Percentiles rank a stretch among this genome's conserved stretches.
Conservation (phyloP, 2,888 invertebrate species). For the Polyommatus icarus region DNA sequence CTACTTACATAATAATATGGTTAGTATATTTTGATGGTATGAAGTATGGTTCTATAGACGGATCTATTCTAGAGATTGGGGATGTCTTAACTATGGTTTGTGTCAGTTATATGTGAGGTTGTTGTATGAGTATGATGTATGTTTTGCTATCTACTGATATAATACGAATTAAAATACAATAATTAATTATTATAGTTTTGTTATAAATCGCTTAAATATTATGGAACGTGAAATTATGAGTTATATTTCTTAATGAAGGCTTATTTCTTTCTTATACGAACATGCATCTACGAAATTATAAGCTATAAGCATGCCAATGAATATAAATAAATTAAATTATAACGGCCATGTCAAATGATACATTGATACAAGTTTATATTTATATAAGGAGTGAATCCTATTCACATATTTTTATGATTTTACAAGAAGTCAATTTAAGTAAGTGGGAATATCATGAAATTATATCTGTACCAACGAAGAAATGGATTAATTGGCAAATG, state of each 20-base stretch:
- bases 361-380: constrained; percentile 3
- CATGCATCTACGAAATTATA: neutral
- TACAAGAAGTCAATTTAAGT: neutral
- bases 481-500: neutral
- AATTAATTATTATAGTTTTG: neutral
- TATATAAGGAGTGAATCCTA: neutral
- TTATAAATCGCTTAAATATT: neutral
- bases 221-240: neutral
- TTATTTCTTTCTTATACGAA: neutral
- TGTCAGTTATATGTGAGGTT: constrained; percentile 3
- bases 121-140: constrained; percentile 4
- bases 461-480: neutral
- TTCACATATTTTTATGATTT: neutral
- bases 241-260: neutral
- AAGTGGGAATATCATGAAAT: neutral
- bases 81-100: neutral
- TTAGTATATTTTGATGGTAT: neutral
- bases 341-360: constrained; percentile 8
- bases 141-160: constrained; percentile 5
- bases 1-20: neutral
- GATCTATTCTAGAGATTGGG: neutral
- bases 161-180: neutral
- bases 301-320: constrained; percentile 24
- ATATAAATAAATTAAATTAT: neutral
- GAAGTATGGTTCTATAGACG: neutral